These are phyloP conservation scores for Cantharis rustica DNA, from an alignment of 2,888 invertebrate species.

Conservation along the genomic window DNA sequence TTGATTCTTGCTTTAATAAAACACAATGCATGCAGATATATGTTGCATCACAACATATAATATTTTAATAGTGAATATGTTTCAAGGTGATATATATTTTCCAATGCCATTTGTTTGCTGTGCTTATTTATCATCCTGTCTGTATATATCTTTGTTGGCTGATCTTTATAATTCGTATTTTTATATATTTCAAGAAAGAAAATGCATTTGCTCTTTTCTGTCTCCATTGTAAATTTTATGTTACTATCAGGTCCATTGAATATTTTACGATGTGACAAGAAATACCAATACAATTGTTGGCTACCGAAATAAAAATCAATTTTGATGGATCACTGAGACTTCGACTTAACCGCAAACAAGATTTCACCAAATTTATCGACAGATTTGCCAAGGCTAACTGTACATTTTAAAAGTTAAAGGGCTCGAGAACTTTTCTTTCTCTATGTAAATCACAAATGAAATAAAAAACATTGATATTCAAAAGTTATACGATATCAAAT, in stretches of 20 bases:
- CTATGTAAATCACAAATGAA: neutral
- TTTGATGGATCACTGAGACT: neutral
- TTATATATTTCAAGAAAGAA: neutral
- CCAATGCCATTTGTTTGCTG: slow-evolving; percentile 1
- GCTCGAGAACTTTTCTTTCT: neutral
- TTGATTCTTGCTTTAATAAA: neutral
- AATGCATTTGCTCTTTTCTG: neutral
- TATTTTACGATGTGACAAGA: neutral
- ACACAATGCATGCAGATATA: neutral
- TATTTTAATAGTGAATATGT: neutral
- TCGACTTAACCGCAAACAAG: neutral
- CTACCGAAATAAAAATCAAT: neutral
- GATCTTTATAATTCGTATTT: neutral
- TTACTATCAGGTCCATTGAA: neutral
- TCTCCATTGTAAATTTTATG: neutral
- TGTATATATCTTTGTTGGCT: neutral
- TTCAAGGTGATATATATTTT: neutral
- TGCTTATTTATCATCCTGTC: neutral
- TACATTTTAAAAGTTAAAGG: neutral
- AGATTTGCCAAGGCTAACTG: neutral
- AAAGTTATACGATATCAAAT: neutral
- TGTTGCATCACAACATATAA: neutral
- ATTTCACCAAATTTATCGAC: neutral
- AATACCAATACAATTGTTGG: neutral
- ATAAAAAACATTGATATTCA: neutral